Base-by-base conservation (phyloP, 2,797 vertebrate species). In the Cichlasoma orientale region DNA sequence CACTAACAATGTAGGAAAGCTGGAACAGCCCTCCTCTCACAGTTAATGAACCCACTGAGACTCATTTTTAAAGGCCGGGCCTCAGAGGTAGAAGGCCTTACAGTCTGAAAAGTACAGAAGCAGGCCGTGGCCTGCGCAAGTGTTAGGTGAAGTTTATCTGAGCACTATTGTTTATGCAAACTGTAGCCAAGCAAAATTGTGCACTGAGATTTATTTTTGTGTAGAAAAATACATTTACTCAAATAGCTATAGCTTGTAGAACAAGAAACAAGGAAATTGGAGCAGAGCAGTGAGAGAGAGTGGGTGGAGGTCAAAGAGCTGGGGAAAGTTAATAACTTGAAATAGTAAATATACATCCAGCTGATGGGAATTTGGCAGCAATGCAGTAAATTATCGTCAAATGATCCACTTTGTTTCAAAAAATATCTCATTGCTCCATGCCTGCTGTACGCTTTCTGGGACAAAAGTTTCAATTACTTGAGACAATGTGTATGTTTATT, bases 311-410 rank as follows among this genome's bases (percentile, higher is more conserved):
- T 93, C 93, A 94, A 83, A 89, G 88, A 90, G 89, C 87, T 74
- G 80, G 83, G 90, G 93, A 92, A 95, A 95, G 92, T 92, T 95
- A 95, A 94, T 95, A 95, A 94, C 87, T 92, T 92, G 88, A 90
- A 94, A 95, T 85, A 94, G 94, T 93, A 95, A 94, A 95, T 92
- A 91, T 80, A 77, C 79, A 90, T 85, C 77, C 16, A 66, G 86
- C 85, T 89, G 90, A 94, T 94, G 94, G 93, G 93, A 95, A 94
- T 91, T 89, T 95, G 94, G 93, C 93, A 81, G 56, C 44, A n/a
- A 53, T 14, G 73, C 84, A 84, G 86, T 90, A 87, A 89, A 84
- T 90, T 81, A 90, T 87, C 84, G 77, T 78, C 78, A 75, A 68
- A 88, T 83, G 76, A 80, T 79, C 85, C 75, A 77, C 56, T 85